Conservation (phyloP, 1,140 invertebrate species). For the Cephus cinctus region DNA sequence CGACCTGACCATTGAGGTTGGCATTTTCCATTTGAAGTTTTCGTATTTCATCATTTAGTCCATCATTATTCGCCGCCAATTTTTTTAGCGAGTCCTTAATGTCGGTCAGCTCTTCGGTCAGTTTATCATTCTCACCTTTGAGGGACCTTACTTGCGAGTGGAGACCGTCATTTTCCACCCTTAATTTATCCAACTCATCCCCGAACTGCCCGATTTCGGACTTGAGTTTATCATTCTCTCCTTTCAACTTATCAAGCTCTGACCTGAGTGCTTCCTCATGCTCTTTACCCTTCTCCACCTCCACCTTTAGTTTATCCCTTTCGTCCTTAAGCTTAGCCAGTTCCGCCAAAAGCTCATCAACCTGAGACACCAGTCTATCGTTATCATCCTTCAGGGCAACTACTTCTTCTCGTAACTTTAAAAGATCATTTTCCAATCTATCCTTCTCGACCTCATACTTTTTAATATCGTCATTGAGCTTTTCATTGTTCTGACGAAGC, state of each 20-base stretch:
- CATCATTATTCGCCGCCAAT: conserved; percentile 1
- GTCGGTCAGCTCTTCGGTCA: conserved; percentile 10
- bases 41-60: conserved; percentile 7
- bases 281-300: background rate
- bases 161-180: conserved; percentile 14
- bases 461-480: background rate
- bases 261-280: conserved; percentile 11
- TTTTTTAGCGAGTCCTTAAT: background rate
- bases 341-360: background rate
- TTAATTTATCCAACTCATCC: conserved; percentile 14
- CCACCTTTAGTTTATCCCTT: conserved; percentile 12
- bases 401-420: conserved; percentile 10
- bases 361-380: background rate
- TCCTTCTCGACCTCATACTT: conserved; percentile 17
- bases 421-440: conserved; percentile 3
- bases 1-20: background rate
- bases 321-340: background rate
- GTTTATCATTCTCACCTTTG: conserved; percentile 12
- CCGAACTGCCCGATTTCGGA: conserved; percentile 13
- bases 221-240: conserved; percentile 14
- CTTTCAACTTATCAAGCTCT: conserved; percentile 12
- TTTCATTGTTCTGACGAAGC: no score
- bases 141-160: conserved; percentile 16
- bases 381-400: conserved; percentile 9
- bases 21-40: background rate